Evolutionary conservation across 1,140 invertebrate genomes (phyloP).

Genomic region (Polypedilum pembai): DNA sequence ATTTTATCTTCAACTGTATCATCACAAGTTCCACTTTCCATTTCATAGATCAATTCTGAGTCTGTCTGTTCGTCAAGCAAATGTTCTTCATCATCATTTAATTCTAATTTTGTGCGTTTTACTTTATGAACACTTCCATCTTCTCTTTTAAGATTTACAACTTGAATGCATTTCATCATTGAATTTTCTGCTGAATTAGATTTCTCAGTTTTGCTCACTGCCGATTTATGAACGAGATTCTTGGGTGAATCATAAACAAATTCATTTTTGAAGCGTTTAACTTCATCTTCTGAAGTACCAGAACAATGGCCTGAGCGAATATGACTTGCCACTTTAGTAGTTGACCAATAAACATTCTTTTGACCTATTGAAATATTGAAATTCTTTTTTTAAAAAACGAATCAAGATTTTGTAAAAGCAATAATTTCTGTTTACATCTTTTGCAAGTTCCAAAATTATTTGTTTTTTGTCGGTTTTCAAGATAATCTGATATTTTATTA

Average conservation of each 20-base stretch:
- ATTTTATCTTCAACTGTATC: neutral
- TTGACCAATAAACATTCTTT: slow-evolving; percentile 21
- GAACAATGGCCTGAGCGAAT: neutral
- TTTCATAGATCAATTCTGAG: neutral
- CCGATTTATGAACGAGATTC: neutral
- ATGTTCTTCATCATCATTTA: neutral
- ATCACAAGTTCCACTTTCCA: neutral
- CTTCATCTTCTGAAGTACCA: neutral
- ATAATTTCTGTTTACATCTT: neutral
- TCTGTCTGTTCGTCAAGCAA: neutral
- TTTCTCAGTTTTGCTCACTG: neutral
- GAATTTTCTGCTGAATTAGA: neutral
- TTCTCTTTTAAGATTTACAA: neutral
- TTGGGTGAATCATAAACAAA: neutral
- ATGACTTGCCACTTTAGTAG: neutral
- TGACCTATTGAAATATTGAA: neutral
- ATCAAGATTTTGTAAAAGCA: neutral
- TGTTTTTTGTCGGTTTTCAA: neutral
- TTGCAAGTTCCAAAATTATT: slow-evolving; percentile 7
- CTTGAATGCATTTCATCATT: neutral
- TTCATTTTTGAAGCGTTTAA: slow-evolving; percentile 1
- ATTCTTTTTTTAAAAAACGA: neutral
- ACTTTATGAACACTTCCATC: neutral
- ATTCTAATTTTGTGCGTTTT: neutral
- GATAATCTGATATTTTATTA: neutral